These are phyloP conservation scores for Channallabes apus DNA, from an alignment of 2,797 vertebrate species.

Conservation along the genomic window DNA sequence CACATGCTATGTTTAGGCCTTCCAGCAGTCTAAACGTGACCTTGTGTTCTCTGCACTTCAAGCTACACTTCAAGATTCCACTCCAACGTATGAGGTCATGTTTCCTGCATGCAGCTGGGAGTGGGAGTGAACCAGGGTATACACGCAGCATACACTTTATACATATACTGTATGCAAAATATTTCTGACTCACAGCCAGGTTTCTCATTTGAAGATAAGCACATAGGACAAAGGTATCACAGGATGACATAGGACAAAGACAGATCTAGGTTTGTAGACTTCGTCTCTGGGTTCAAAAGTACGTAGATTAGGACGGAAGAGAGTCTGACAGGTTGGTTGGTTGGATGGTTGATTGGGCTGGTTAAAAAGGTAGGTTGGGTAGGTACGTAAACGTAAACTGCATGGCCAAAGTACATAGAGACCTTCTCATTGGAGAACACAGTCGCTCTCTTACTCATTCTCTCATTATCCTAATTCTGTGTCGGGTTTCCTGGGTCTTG, in stretches of 20 bases:
- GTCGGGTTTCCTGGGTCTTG: too few relatives aligned
- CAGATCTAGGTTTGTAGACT: neutral
- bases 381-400: too few relatives aligned
- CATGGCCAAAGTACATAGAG: too few relatives aligned
- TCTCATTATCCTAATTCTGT: too few relatives aligned
- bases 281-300: neutral
- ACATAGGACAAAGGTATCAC: neutral
- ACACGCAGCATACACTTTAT: neutral
- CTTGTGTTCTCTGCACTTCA: neutral
- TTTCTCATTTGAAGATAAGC: neutral
- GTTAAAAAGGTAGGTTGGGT: neutral
- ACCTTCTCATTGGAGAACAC: too few relatives aligned
- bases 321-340: neutral
- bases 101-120: constrained; percentile 22
- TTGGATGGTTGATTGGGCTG: neutral
- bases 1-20: constrained; percentile 2
- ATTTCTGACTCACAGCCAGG: neutral
- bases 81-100: constrained; percentile 30
- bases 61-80: constrained; percentile 18
- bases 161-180: constrained; percentile 4
- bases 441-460: too few relatives aligned
- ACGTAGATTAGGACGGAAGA: neutral
- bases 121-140: neutral
- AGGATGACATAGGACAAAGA: neutral
- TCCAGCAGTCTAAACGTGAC: constrained; percentile 21